Percentiles rank a stretch among this genome's conserved stretches.
phyloP scores from a whole-genome alignment of 2,797 vertebrate genomes.

The Siniperca obscura region DNA sequence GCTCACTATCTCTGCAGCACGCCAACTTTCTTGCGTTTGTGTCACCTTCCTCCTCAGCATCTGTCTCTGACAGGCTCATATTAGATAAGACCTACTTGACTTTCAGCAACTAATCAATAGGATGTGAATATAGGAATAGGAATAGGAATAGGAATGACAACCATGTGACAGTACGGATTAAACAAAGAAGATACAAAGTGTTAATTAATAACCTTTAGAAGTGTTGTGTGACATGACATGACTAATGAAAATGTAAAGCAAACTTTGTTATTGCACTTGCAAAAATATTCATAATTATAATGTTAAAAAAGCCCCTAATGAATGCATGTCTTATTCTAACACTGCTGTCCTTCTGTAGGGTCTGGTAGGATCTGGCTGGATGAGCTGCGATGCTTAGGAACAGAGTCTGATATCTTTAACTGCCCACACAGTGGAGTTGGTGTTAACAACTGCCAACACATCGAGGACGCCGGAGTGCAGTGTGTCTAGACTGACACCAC shows the following conservation, averaged over 20 bases:
- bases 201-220: too few species aligned
- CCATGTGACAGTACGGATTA: too few species aligned
- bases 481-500: constrained; percentile 67
- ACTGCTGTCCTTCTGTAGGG: constrained; percentile 74
- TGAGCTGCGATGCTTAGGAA: constrained; percentile 82
- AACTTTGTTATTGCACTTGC: neutral
- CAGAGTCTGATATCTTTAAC: constrained; percentile 71
- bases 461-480: constrained; percentile 85
- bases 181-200: too few species aligned
- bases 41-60: too few species aligned
- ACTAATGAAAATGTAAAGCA: neutral
- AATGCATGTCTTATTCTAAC: neutral
- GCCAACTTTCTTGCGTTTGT: too few species aligned
- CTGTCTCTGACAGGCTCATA: too few species aligned
- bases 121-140: too few species aligned
- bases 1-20: too few species aligned
- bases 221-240: too few species aligned
- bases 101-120: too few species aligned
- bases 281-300: neutral
- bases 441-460: constrained; percentile 85
- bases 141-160: too few species aligned
- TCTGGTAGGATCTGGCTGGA: constrained; percentile 89
- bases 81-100: too few species aligned
- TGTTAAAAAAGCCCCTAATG: neutral
- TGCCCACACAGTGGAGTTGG: constrained; percentile 78